Percentiles rank a stretch among this genome's conserved stretches.
Conservation (phyloP, 2,888 invertebrate genomes). For the Metopia argyrocephala region DNA sequence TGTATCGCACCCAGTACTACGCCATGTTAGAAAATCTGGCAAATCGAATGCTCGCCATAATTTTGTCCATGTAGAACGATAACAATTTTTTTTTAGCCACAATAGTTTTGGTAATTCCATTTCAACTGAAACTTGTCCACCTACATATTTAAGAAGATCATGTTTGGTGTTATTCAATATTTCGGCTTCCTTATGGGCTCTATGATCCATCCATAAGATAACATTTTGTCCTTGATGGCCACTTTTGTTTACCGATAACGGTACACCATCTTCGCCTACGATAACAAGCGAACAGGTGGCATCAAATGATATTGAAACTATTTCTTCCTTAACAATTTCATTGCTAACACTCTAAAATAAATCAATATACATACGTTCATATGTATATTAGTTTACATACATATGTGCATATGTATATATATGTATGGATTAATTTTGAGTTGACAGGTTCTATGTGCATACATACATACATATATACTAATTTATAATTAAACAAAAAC, state of each 20-base stretch:
- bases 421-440: too few species aligned
- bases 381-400: constrained; percentile 53
- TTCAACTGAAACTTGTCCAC: constrained; percentile 95
- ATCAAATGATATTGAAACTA: constrained; percentile 96
- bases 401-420: too few species aligned
- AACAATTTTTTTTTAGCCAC: constrained; percentile 91
- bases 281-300: constrained; percentile 96
- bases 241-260: constrained; percentile 85
- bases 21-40: constrained; percentile 96
- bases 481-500: too few species aligned
- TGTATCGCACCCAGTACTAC: constrained; percentile 87
- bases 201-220: constrained; percentile 95
- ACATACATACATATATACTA: too few species aligned
- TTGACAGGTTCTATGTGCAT: too few species aligned
- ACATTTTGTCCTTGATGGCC: constrained; percentile 87
- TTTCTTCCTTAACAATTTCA: constrained; percentile 79
- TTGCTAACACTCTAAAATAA: constrained; percentile 81
- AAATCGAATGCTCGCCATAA: constrained; percentile 91
- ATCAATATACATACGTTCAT: constrained; percentile 36
- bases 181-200: constrained; percentile 89
- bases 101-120: constrained; percentile 97
- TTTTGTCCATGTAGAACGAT: constrained; percentile 83
- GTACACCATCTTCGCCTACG: constrained; percentile 84
- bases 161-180: constrained; percentile 88
- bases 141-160: constrained; percentile 89